Evolutionary conservation across 2,888 invertebrate species (phyloP), one percentile per base, ranked within the genome.

Genomic region (Helobdella robusta): DNA sequence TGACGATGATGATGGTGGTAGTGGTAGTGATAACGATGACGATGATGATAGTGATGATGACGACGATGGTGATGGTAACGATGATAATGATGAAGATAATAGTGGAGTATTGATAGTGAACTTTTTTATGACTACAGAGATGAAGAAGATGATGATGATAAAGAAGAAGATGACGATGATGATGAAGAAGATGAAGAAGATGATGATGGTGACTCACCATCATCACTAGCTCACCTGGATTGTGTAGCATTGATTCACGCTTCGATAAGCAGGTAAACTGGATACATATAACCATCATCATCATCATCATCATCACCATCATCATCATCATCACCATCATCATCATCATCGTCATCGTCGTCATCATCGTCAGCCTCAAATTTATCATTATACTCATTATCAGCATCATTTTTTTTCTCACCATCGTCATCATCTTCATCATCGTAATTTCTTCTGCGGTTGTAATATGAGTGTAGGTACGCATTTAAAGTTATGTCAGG

Each of bases 291-390:
- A 40, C 23, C 40, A 36, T 44, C 46, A 40, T 60, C 40, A 44
- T 60, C 3, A 60, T 44, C 40, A 60, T 36, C 40, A 60, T 60
- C 44, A 40, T 40, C 36, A 36, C 44, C 40, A 60, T 40, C 40
- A 40, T 60, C 40, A 60, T 60, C 40, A 60, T 60, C 40, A 60
- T 40, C 60, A 60, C 44, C 36, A 60, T 40, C 40, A 23, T 60
- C 40, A 60, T 60, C 36, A 36, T 60, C 60, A 44, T 44, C 40
- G 44, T 60, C 60, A 36, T 36, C 60, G 28, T 36, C 60, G 28
- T 60, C 40, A 36, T 60, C 60, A 5, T 60, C 40, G n/a, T 59
- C 23, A 18, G 4, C 32, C 11, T 56, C 56, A 30, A 30, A 28
- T 11, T 56, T 32, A n/a, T 56, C 2, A 11, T 1, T n/a, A 56